Evolutionary conservation across 2,888 invertebrate species (phyloP).

Genomic region (Peribatodes rhomboidaria): DNA sequence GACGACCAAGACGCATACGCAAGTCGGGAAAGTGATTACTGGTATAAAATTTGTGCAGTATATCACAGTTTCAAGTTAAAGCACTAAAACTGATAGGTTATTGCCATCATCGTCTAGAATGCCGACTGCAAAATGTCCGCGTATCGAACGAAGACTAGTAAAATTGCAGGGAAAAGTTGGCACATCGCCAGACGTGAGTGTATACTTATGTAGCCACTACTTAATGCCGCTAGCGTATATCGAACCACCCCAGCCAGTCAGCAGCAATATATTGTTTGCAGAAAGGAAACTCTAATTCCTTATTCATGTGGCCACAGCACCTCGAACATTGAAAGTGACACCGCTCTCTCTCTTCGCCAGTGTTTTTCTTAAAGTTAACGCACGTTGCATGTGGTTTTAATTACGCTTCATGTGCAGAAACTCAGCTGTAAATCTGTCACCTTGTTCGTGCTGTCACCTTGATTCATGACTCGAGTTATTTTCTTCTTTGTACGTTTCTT

Average conservation of each 20-base stretch:
- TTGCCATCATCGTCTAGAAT: constrained; percentile 74
- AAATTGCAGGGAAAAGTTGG: constrained; percentile 81
- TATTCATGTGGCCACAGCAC: constrained; percentile 66
- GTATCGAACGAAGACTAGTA: constrained; percentile 69
- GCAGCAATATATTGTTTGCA: constrained; percentile 67
- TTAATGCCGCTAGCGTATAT: constrained; percentile 15
- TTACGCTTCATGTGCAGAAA: constrained; percentile 23
- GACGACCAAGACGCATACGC: background rate
- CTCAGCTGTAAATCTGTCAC: constrained; percentile 30
- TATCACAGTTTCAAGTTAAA: constrained; percentile 59
- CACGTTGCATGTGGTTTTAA: constrained; percentile 27
- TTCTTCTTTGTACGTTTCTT: constrained; percentile 11
- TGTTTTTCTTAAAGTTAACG: constrained; percentile 36
- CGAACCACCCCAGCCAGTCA: constrained; percentile 23
- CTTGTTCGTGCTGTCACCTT: constrained; percentile 34
- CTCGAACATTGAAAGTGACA: constrained; percentile 61
- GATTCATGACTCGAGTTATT: constrained; percentile 24
- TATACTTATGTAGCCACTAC: constrained; percentile 31
- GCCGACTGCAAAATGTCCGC: constrained; percentile 70
- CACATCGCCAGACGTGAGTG: constrained; percentile 64
- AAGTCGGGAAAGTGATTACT: constrained; percentile 41
- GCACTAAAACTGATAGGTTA: constrained; percentile 75
- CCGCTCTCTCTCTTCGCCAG: constrained; percentile 44
- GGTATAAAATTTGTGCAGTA: constrained; percentile 56
- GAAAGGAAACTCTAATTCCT: constrained; percentile 74